Evolutionary conservation across 23 tunicate genomes (phyloP), one percentile per base, ranked within the genome.

Genomic region (Corella eumyota): DNA sequence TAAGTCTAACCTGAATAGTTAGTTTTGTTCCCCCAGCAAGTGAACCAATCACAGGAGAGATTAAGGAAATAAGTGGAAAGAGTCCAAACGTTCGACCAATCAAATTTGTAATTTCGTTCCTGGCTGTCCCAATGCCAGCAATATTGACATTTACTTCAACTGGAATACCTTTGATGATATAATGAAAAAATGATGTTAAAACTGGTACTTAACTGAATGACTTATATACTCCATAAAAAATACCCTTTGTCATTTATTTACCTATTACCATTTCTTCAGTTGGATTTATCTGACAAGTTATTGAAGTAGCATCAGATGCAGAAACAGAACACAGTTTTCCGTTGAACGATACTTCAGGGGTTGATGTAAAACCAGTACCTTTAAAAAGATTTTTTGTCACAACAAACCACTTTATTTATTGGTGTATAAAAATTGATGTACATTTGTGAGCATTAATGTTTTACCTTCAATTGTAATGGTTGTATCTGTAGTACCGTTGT

Each of bases 11-110:
- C 46, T 68, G 51, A n/a, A 77, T 61, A 49, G 75, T 77, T 2
- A 77, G 7, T 50, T 77, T 54, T 23, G 85, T 61, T 36, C 85
- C 85, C 6, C 85, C 85, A 21, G 31, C 55, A 30, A 68, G 4
- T 25, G 75, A 68, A 3, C 75, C 85, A 4, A 25, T 2, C 1
- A 6, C 13, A 1, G 85, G 85, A 9, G 75, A 30, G 1, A 77
- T 29, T 9, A 62, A 59, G 20, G 63, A 50, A 15, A 60, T 40
- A 9, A 34, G 63, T 32, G 85, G 85, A 1, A 44, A 29, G 21
- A 75, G 73, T 5, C 33, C 67, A 32, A 66, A 75, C 6, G 55
- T 40, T 20, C 73, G 58, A 32, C 58, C 27, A 2, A 2, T 31
- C 6, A 34, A 21, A 25, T 37, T 40, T 27, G 24, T 23, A 35